A percentile compares a stretch with the other conserved stretches of the same genome.
phyloP scores from a whole-genome alignment of 2,888 invertebrate genomes.

The Tinea trinotella region DNA sequence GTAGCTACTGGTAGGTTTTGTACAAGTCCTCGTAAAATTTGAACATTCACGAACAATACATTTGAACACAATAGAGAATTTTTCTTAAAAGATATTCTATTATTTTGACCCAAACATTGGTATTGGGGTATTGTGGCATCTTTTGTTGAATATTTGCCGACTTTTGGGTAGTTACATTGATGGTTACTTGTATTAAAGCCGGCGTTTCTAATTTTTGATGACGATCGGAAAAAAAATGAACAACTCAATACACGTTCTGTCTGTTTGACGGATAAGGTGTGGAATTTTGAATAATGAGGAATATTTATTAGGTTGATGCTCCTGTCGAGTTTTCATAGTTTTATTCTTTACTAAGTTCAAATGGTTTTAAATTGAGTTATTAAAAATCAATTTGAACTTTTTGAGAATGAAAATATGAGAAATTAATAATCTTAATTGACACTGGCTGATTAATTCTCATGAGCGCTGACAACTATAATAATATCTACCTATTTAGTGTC shows the following conservation, averaged over 20 bases:
- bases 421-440: too few species aligned
- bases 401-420: too few species aligned
- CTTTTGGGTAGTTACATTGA: constrained; percentile 61
- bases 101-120: constrained; percentile 68
- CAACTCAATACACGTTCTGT: constrained; percentile 8
- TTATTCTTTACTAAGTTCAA: too few species aligned
- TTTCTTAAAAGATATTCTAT: constrained; percentile 55
- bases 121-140: constrained; percentile 56
- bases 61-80: constrained; percentile 43
- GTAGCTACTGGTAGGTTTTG: constrained; percentile 67
- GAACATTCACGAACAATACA: constrained; percentile 39
- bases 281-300: neutral
- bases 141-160: constrained; percentile 67
- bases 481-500: too few species aligned
- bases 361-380: too few species aligned
- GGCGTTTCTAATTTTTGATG: constrained; percentile 23
- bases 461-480: too few species aligned
- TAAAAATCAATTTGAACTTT: too few species aligned
- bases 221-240: constrained; percentile 31
- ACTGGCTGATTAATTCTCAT: too few species aligned
- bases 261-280: neutral
- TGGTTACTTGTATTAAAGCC: constrained; percentile 35
- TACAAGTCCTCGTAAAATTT: constrained; percentile 43
- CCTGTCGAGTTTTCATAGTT: too few species aligned
- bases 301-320: neutral